These are phyloP conservation scores for Montipora sp. DNA, from an alignment of 64 coral and sea anemone species.

Conservation along the genomic window DNA sequence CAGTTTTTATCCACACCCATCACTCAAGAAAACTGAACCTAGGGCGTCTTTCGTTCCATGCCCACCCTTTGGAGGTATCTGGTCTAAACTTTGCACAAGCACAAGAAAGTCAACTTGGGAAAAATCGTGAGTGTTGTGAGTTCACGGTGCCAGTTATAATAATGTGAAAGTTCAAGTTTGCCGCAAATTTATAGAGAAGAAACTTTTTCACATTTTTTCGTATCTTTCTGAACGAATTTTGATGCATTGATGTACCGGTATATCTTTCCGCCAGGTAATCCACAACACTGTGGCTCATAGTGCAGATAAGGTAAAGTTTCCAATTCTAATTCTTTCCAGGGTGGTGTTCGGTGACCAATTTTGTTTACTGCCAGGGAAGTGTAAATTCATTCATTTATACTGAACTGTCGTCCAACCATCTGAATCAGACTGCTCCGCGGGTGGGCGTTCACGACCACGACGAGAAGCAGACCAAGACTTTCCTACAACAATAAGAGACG, in stretches of 20 bases:
- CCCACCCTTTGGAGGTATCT: no score
- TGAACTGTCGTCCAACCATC: conserved; percentile 77
- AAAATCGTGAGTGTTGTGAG: no score
- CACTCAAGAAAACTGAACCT: no score
- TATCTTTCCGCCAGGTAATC: not conserved
- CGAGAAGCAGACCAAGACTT: conserved; percentile 77
- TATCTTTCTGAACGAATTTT: not conserved
- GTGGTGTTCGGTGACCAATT: not conserved
- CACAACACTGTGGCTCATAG: not conserved
- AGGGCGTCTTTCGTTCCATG: no score
- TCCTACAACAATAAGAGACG: conserved; percentile 11
- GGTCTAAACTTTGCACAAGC: no score
- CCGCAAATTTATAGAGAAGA: no score
- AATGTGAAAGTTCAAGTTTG: no score
- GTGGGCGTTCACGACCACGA: conserved; percentile 66
- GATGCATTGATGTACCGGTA: not conserved
- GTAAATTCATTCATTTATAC: conserved; percentile 39
- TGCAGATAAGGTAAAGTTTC: no score
- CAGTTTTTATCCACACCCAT: no score
- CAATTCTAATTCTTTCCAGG: not conserved
- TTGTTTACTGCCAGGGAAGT: conserved; percentile 22
- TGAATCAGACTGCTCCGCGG: conserved; percentile 38
- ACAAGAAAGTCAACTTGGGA: no score
- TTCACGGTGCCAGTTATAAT: no score
- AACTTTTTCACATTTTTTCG: no score